Evolutionary conservation across 1,140 invertebrate genomes (phyloP).

Genomic region (Sinonovacula constricta): DNA sequence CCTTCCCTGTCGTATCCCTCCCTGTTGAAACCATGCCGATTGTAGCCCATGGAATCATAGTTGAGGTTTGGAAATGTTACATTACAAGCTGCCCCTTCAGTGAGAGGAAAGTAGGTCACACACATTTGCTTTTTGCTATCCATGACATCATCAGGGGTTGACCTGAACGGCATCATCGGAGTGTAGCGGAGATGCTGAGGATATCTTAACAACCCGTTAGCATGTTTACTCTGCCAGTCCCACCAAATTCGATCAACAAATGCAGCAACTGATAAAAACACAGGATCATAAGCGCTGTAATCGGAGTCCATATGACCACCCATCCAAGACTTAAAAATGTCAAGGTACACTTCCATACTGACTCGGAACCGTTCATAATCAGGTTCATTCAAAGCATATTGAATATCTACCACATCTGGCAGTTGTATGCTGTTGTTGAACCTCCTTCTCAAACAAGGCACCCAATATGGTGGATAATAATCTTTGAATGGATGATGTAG

Average conservation of each 20-base stretch:
- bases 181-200: conserved; percentile 56
- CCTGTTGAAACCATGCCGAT: conserved; percentile 64
- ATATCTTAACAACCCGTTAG: conserved; percentile 56
- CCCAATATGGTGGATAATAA: conserved; percentile 62
- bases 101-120: conserved; percentile 65
- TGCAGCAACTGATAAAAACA: conserved; percentile 64
- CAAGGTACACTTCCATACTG: conserved; percentile 61
- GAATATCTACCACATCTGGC: conserved; percentile 66
- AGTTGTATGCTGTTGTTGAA: conserved; percentile 62
- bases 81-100: conserved; percentile 63
- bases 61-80: conserved; percentile 52
- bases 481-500: conserved; percentile 69
- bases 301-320: conserved; percentile 69
- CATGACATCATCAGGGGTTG: conserved; percentile 66
- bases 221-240: conserved; percentile 66
- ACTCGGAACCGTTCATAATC: conserved; percentile 61
- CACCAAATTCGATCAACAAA: conserved; percentile 69
- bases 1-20: conserved; percentile 65
- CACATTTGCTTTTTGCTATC: conserved; percentile 66
- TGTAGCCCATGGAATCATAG: conserved; percentile 60
- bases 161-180: conserved; percentile 66
- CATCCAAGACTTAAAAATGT: conserved; percentile 63
- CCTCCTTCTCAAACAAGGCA: conserved; percentile 63
- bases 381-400: conserved; percentile 62
- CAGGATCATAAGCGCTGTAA: conserved; percentile 65